A percentile compares a stretch with the other conserved stretches of the same genome.
These are phyloP conservation scores for Galaxias olidus DNA, from an alignment of 2,797 vertebrate genomes.

Conservation along the genomic window DNA sequence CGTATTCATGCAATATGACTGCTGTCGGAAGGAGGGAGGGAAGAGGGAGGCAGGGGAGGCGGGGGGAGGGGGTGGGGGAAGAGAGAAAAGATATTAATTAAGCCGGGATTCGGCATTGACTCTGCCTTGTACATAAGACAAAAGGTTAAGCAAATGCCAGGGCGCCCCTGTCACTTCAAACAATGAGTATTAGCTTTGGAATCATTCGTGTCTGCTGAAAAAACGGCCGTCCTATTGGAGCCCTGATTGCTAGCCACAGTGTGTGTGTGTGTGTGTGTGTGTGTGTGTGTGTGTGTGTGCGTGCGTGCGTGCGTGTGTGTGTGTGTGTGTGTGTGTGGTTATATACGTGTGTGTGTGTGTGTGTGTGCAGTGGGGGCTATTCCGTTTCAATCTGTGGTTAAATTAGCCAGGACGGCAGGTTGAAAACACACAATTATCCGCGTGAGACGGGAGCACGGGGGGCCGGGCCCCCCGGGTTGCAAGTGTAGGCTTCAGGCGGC, in stretches of 20 bases:
- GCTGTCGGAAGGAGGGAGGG: background rate
- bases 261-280: constrained; percentile 32
- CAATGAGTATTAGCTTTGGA: constrained; percentile 99
- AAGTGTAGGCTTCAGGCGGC: constrained; percentile 65
- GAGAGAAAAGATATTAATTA: constrained; percentile 96
- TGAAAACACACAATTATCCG: constrained; percentile 87
- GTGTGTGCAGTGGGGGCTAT: constrained; percentile 68
- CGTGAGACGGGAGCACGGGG: constrained; percentile 75
- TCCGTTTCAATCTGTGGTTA: constrained; percentile 89
- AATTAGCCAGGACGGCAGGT: constrained; percentile 85
- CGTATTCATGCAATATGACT: constrained; percentile 75
- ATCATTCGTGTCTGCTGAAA: constrained; percentile 96
- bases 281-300: background rate
- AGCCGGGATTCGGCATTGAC: constrained; percentile 95
- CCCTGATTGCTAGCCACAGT: constrained; percentile 86
- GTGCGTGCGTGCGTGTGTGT: background rate
- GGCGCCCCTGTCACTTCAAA: constrained; percentile 95
- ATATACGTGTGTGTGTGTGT: background rate
- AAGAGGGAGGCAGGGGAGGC: constrained; percentile 51
- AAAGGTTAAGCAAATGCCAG: constrained; percentile 99
- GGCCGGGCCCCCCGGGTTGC: constrained; percentile 69
- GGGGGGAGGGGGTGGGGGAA: constrained; percentile 53
- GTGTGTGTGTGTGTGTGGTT: background rate
- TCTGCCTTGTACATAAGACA: constrained; percentile 94
- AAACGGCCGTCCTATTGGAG: constrained; percentile 93